phyloP scores from a whole-genome alignment of 2,113 vertebrate genomes.

The Pomatorhinus ruficollis region DNA sequence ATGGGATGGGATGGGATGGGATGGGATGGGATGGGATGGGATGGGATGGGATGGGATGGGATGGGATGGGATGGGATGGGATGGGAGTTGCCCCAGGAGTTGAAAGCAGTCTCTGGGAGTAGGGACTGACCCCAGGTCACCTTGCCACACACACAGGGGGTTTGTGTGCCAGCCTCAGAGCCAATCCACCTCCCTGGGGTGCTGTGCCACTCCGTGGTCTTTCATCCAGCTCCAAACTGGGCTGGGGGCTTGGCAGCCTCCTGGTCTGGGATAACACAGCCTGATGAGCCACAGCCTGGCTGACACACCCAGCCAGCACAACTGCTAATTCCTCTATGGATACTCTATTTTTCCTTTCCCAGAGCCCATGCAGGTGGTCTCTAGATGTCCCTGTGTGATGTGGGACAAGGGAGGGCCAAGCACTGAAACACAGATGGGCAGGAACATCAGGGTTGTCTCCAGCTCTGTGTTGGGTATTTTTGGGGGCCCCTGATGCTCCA shows the following conservation, averaged over 20 bases:
- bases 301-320: background rate
- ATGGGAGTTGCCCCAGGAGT: rapidly evolving
- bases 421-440: background rate
- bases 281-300: background rate
- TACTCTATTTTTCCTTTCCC: background rate
- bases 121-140: background rate
- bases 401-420: background rate
- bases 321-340: background rate
- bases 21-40: background rate
- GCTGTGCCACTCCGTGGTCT: rapidly evolving
- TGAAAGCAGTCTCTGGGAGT: background rate
- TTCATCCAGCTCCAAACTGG: background rate
- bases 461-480: background rate
- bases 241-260: background rate
- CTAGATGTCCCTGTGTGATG: background rate
- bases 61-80: background rate
- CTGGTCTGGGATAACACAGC: background rate
- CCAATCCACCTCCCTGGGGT: rapidly evolving
- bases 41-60: too few relatives aligned
- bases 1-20: background rate
- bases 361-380: background rate
- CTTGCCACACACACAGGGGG: rapidly evolving
- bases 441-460: background rate
- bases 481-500: background rate
- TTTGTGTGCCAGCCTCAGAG: background rate